These are phyloP conservation scores for Austrolebias charrua DNA, from an alignment of 2,797 vertebrate species.

Conservation along the genomic window DNA sequence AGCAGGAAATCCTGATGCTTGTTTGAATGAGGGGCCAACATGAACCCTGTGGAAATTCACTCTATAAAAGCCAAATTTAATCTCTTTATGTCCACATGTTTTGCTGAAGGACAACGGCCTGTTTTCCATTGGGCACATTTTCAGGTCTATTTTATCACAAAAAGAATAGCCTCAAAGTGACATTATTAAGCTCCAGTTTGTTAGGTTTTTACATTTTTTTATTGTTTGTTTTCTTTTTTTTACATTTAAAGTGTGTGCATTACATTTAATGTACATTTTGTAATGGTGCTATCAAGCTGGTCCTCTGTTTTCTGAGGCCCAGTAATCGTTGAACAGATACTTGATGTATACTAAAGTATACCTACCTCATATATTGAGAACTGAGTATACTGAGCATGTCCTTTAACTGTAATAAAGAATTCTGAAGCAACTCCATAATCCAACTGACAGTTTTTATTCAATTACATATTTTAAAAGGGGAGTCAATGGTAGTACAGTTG, in stretches of 20 bases:
- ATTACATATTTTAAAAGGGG: no score
- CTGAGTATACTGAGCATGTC: constrained; percentile 64
- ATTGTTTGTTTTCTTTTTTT: constrained; percentile 30
- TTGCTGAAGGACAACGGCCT: no score
- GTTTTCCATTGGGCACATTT: no score
- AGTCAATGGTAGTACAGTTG: no score
- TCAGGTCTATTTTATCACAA: no score
- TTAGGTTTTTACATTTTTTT: constrained; percentile 41
- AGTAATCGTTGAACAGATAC: constrained; percentile 55
- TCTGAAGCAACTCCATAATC: constrained; percentile 54
- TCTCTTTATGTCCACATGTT: no score
- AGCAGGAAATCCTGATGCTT: no score
- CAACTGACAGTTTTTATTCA: no score
- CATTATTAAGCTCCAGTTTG: constrained; percentile 25
- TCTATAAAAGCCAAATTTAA: no score
- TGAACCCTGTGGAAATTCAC: no score
- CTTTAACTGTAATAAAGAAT: constrained; percentile 73
- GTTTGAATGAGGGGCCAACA: no score
- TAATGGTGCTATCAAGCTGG: constrained; percentile 80
- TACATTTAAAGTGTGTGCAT: constrained; percentile 52
- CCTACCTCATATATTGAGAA: constrained; percentile 76
- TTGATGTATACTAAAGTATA: constrained; percentile 75
- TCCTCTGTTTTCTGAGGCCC: constrained; percentile 86
- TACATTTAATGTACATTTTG: constrained; percentile 57
- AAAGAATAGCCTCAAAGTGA: no score